phyloP scores from a whole-genome alignment of 2,888 invertebrate species.

The Rhodophaea formosa region DNA sequence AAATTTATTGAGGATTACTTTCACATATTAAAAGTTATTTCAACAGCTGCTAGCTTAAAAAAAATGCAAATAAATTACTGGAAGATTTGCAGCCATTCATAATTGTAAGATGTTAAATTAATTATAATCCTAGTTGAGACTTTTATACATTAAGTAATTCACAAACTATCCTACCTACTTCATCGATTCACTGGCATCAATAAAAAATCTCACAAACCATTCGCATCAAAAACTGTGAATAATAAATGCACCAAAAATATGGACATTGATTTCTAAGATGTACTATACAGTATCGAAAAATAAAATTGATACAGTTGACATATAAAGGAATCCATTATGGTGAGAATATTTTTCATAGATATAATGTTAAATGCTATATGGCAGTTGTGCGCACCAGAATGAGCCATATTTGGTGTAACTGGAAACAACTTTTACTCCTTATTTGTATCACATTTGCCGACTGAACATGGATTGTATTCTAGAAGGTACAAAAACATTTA shows the following conservation, averaged over 20 bases:
- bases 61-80: slow-evolving; percentile 38
- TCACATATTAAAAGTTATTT: slow-evolving; percentile 41
- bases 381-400: no score
- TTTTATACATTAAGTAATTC: slow-evolving; percentile 3
- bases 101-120: slow-evolving; percentile 13
- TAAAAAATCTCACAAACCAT: slow-evolving; percentile 1
- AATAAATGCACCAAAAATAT: slow-evolving; percentile 8
- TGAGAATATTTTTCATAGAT: background rate
- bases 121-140: slow-evolving; percentile 12
- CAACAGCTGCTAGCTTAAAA: slow-evolving; percentile 32
- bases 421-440: no score
- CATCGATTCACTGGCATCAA: background rate
- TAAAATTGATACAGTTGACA: background rate
- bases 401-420: no score
- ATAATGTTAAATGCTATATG: background rate
- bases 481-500: no score
- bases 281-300: slow-evolving; percentile 12
- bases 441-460: no score
- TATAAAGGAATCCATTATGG: background rate
- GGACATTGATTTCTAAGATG: background rate
- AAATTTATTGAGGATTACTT: slow-evolving; percentile 45
- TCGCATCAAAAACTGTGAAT: background rate
- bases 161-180: background rate
- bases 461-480: no score
- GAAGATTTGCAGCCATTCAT: slow-evolving; percentile 29